Conservation (phyloP, 2,797 vertebrate genomes). For the Mormyrus proboscirostris region DNA sequence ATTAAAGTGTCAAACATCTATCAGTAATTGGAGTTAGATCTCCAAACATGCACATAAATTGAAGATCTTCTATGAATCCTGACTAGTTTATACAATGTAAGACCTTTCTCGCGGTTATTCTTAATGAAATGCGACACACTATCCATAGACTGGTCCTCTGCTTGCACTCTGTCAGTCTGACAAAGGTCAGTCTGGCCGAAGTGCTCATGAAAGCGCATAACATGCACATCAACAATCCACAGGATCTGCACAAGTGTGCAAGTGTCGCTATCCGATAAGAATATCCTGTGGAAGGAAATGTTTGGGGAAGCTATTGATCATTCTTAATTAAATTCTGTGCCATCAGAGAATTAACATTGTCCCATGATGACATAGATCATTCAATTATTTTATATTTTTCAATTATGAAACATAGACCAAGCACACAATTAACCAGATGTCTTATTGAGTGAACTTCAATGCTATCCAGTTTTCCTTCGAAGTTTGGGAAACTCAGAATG, state of each 20-base stretch:
- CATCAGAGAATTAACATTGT: neutral
- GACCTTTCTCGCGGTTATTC: neutral
- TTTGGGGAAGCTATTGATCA: neutral
- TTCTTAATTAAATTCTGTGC: neutral
- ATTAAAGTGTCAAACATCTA: constrained; percentile 1
- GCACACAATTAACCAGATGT: neutral
- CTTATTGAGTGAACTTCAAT: neutral
- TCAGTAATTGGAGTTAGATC: neutral
- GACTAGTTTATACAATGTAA: neutral
- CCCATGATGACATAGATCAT: neutral
- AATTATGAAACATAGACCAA: neutral
- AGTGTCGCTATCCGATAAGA: neutral
- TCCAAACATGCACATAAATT: neutral
- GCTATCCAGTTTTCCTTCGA: neutral
- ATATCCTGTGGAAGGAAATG: neutral
- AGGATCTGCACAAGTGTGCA: neutral
- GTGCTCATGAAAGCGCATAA: neutral
- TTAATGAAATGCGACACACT: neutral
- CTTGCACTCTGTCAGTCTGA: neutral
- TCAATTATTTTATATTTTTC: neutral
- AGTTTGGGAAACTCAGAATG: neutral
- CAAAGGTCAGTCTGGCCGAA: constrained; percentile 7
- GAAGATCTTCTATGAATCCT: neutral
- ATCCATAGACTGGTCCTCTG: neutral
- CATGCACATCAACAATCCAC: neutral